These are phyloP conservation scores for Malurus cyaneus DNA, from an alignment of 2,113 vertebrate species.

Conservation along the genomic window DNA sequence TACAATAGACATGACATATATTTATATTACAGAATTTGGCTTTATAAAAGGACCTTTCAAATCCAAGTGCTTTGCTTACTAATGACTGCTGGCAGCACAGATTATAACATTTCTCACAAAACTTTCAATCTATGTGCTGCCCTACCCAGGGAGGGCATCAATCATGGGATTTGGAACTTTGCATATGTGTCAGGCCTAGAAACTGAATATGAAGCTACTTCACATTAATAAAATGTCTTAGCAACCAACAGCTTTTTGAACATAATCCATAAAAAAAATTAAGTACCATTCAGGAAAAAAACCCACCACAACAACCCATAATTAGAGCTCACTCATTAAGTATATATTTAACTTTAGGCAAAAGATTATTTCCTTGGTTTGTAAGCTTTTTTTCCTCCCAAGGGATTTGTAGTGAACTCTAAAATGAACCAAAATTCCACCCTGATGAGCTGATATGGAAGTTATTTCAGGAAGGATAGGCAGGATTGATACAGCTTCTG, in stretches of 20 bases:
- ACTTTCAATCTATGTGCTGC: not conserved
- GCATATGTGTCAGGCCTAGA: not conserved
- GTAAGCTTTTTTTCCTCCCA: fast-evolving
- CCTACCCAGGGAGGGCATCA: not conserved
- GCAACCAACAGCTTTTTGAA: not conserved
- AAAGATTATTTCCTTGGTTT: not conserved
- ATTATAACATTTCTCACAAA: not conserved
- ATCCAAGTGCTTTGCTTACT: not conserved
- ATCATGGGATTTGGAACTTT: not conserved
- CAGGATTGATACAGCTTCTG: not conserved
- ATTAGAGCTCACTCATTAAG: not conserved
- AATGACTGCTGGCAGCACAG: not conserved
- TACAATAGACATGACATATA: not conserved
- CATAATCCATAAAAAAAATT: not conserved
- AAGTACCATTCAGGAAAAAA: not conserved
- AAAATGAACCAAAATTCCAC: not conserved
- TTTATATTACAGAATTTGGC: not conserved
- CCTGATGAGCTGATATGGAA: not conserved
- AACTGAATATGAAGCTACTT: not conserved
- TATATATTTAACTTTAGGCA: not conserved
- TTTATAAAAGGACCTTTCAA: not conserved
- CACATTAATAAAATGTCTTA: not conserved
- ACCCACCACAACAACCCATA: not conserved
- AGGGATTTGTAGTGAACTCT: not conserved
- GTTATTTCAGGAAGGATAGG: not conserved